Percentiles rank a stretch among this genome's conserved stretches.
Conservation (phyloP, 2,888 invertebrate genomes). For the Agrotis clavis region DNA sequence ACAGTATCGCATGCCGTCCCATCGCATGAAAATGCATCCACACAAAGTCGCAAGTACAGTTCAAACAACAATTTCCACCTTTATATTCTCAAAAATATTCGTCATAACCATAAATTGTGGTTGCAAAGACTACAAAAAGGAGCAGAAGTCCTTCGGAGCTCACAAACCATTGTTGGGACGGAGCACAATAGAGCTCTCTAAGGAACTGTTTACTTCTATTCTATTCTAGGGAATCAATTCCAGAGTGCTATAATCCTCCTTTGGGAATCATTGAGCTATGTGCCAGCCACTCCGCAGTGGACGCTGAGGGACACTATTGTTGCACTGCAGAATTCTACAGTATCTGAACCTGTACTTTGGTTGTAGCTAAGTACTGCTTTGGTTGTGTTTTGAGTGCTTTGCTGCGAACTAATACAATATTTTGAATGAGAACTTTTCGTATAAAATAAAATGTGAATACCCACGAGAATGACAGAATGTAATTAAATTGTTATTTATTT, state of each 20-base stretch:
- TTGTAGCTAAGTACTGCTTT: conserved; percentile 12
- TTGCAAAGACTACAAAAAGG: conserved; percentile 57
- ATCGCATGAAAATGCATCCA: conserved; percentile 38
- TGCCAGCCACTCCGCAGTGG: conserved; percentile 60
- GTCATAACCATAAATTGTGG: conserved; percentile 56
- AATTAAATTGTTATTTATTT: conserved; percentile 24
- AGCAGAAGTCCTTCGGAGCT: conserved; percentile 70
- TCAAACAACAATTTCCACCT: conserved; percentile 46
- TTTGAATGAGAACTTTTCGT: not conserved
- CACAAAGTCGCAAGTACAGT: conserved; percentile 38
- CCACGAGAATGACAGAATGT: not conserved
- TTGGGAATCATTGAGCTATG: conserved; percentile 70
- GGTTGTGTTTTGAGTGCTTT: not conserved
- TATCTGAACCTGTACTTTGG: conserved; percentile 21
- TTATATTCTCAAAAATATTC: conserved; percentile 48
- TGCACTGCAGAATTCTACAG: conserved; percentile 41
- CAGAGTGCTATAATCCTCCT: conserved; percentile 68
- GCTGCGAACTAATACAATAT: conserved; percentile 9
- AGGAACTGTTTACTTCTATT: conserved; percentile 74
- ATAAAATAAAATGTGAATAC: conserved; percentile 1
- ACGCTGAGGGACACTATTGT: conserved; percentile 64
- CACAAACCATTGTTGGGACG: conserved; percentile 70
- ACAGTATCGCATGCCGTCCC: conserved; percentile 33
- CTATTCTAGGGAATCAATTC: conserved; percentile 75
- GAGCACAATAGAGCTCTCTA: conserved; percentile 71